phyloP scores from a whole-genome alignment of 2,113 vertebrate species.

The Python bivittatus region DNA sequence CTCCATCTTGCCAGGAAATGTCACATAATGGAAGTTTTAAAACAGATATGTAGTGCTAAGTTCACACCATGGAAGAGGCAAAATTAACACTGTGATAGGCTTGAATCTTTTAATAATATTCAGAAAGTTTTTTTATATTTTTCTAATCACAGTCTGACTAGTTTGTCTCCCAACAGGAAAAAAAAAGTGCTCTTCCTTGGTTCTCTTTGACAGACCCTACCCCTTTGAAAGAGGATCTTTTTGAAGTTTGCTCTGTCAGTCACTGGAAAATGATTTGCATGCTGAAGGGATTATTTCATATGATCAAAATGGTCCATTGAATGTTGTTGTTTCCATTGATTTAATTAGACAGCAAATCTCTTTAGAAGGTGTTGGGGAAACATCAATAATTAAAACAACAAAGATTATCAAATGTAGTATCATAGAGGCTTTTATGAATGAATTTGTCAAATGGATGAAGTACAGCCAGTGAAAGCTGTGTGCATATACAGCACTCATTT shows the following conservation, averaged over 20 bases:
- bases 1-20: conserved; percentile 6
- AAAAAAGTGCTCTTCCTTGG: too few species aligned
- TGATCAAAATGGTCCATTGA: neutral
- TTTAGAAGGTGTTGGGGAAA: neutral
- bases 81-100: conserved; percentile 2
- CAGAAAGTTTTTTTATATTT: neutral
- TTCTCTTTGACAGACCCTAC: neutral
- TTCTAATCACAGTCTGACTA: neutral
- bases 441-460: neutral
- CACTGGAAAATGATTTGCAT: neutral
- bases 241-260: neutral
- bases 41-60: neutral
- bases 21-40: conserved; percentile 27
- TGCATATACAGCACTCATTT: neutral
- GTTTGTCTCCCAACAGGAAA: neutral
- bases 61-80: neutral
- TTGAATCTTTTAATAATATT: neutral
- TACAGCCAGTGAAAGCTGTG: neutral
- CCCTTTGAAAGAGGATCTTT: neutral
- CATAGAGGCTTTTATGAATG: neutral
- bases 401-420: neutral
- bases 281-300: neutral
- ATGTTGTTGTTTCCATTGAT: neutral
- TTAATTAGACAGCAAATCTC: neutral
- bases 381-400: neutral